These are phyloP conservation scores for Chymomyza fuscimana DNA, from an alignment of 2,888 invertebrate genomes.

Conservation along the genomic window DNA sequence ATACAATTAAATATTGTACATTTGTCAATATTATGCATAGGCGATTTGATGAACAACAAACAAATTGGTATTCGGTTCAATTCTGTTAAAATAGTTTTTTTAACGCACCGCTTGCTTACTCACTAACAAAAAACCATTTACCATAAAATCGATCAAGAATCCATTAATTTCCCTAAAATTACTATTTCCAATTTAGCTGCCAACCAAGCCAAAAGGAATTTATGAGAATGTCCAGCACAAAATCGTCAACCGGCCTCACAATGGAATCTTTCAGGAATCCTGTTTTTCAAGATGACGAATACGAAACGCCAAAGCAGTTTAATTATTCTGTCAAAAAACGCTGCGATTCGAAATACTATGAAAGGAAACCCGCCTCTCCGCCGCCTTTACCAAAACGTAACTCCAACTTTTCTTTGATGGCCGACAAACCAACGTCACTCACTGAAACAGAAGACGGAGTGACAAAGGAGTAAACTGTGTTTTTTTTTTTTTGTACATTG, in stretches of 20 bases:
- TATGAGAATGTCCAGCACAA: conserved; percentile 34
- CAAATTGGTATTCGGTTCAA: too few species aligned
- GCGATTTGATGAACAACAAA: too few species aligned
- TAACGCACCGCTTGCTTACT: too few species aligned
- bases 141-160: too few species aligned
- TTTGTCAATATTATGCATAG: too few species aligned
- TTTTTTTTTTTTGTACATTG: neutral
- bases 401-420: conserved; percentile 31
- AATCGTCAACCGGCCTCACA: conserved; percentile 45
- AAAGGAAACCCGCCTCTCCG: conserved; percentile 61
- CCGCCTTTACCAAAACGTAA: conserved; percentile 77
- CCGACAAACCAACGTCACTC: neutral
- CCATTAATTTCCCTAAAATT: neutral
- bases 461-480: neutral
- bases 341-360: conserved; percentile 47
- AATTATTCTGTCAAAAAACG: conserved; percentile 39
- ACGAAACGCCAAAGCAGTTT: conserved; percentile 57
- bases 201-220: conserved; percentile 23
- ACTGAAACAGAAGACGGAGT: neutral
- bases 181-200: neutral
- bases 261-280: conserved; percentile 45
- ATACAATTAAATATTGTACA: too few species aligned
- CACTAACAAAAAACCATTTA: too few species aligned
- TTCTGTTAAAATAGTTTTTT: too few species aligned
- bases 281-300: conserved; percentile 45